Base-by-base conservation (phyloP, 2,888 invertebrate species). In the Ceraclea dissimilis region DNA sequence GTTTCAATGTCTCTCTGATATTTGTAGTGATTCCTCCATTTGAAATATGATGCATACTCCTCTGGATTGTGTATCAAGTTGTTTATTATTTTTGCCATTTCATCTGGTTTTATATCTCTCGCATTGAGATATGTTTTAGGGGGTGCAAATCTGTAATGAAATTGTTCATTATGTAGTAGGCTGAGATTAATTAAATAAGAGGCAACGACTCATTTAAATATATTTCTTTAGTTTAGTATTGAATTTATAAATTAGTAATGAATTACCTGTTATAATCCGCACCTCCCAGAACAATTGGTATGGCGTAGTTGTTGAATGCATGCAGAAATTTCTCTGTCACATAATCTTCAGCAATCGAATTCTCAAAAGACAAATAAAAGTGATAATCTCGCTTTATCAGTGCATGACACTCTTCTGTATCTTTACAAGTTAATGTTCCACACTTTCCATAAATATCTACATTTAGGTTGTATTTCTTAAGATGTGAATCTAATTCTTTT, bases 231-330 rank as follows among this genome's bases (percentile, higher is more conserved):
- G n/a, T n/a, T n/a, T n/a, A n/a, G n/a, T n/a, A n/a, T n/a, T n/a
- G n/a, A n/a, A n/a, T n/a, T n/a, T n/a, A n/a, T n/a, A n/a, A n/a
- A n/a, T n/a, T n/a, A n/a, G n/a, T n/a, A n/a, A n/a, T n/a, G n/a
- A n/a, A n/a, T 11, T 66, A 71, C 75, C 72, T 73, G 33, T 68
- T 70, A 68, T 86, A 86, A 69, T 86, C 80, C 51, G 79, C 80
- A 46, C 81, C 82, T 1, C 86, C 85, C 70, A 80, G 83, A 2
- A 85, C 85, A 4, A 86, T 76, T 0, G 86, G 86, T 13, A 86
- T 73, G 1, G 83, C 75, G 65, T 81, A 73, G 66, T 81, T 78
- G 63, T 81, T 76, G n/a, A 79, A 67, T 33, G 78, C 70, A 58
- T 70, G 63, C 11, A 74, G 59, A 21, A 74, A 55, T 60, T 73